These are phyloP conservation scores for Phthorimaea operculella DNA, from an alignment of 1,140 invertebrate species.

Conservation along the genomic window DNA sequence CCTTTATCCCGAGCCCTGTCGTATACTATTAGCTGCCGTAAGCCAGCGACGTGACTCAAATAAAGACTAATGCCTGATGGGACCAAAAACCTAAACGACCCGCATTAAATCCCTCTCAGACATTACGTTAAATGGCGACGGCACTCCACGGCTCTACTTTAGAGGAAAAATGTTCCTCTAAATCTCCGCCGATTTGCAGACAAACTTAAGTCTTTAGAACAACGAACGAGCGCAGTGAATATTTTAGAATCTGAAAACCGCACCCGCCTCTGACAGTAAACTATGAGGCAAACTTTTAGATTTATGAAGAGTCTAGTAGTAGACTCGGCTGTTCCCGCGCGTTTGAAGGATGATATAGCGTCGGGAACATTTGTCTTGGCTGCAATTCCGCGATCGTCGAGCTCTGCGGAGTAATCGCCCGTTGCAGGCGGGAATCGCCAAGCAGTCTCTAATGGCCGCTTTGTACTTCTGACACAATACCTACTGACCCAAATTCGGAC, in stretches of 20 bases:
- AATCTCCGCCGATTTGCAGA: background rate
- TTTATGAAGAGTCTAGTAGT: slow-evolving; percentile 25
- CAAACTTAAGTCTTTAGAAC: slow-evolving; percentile 3
- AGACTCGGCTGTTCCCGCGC: slow-evolving; percentile 14
- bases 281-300: slow-evolving; percentile 30
- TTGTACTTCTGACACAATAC: no score
- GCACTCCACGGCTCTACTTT: no score
- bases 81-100: background rate
- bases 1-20: background rate
- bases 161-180: no score
- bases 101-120: no score
- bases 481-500: no score
- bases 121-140: background rate
- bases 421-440: background rate
- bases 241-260: slow-evolving; percentile 25
- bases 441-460: background rate
- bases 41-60: background rate
- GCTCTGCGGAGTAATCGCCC: background rate
- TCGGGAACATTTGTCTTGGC: slow-evolving; percentile 21
- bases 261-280: slow-evolving; percentile 24
- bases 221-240: slow-evolving; percentile 1
- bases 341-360: slow-evolving; percentile 21
- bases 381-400: slow-evolving; percentile 7
- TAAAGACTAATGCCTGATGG: slow-evolving; percentile 2
- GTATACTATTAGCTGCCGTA: background rate